phyloP scores from a whole-genome alignment of 2,113 vertebrate genomes.

The Cettia cetti region DNA sequence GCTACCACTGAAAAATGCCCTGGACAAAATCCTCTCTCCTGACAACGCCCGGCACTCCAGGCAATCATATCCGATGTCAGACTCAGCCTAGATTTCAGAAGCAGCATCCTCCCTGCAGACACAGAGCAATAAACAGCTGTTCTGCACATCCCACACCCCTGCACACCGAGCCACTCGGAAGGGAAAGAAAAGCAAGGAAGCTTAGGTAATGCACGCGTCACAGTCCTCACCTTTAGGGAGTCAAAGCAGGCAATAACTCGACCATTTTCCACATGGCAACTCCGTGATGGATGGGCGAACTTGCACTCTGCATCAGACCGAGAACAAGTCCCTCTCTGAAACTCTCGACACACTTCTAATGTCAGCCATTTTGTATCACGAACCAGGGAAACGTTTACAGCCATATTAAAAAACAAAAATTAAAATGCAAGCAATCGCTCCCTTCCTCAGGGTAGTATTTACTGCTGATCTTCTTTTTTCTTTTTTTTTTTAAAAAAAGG shows the following conservation, averaged over 20 bases:
- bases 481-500: slow-evolving; percentile 45
- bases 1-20: neutral
- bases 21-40: neutral
- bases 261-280: slow-evolving; percentile 98
- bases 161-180: neutral
- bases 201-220: neutral
- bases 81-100: neutral
- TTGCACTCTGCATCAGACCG: slow-evolving; percentile 94
- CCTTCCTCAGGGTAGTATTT: slow-evolving; percentile 50
- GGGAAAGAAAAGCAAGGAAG: neutral
- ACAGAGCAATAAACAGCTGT: neutral
- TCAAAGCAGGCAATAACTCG: slow-evolving; percentile 98
- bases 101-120: neutral
- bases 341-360: slow-evolving; percentile 98
- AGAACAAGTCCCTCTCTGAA: slow-evolving; percentile 96
- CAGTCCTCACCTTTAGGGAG: slow-evolving; percentile 92
- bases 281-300: slow-evolving; percentile 94
- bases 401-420: slow-evolving; percentile 77
- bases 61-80: neutral
- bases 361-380: slow-evolving; percentile 99
- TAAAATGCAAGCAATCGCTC: slow-evolving; percentile 45
- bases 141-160: neutral
- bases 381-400: slow-evolving; percentile 90
- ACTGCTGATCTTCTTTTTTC: slow-evolving; percentile 6
- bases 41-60: neutral